Evolutionary conservation across 2,888 invertebrate species (phyloP).

Genomic region (Mesopsocus fuscifrons): DNA sequence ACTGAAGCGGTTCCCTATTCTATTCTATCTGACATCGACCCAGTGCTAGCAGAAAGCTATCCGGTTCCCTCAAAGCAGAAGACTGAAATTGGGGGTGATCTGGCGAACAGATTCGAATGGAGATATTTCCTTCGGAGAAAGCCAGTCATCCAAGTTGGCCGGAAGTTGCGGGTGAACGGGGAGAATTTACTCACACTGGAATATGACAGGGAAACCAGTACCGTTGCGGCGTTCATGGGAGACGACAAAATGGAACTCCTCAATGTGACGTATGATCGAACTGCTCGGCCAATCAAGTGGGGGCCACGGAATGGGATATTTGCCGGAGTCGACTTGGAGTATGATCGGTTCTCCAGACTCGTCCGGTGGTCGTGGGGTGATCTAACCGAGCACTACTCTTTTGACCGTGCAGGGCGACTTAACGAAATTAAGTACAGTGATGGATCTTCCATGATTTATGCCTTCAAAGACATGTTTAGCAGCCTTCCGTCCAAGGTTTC

Average conservation of each 20-base stretch:
- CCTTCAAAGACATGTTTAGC: slow-evolving; percentile 81
- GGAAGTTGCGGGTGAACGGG: slow-evolving; percentile 74
- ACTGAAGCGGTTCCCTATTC: slow-evolving; percentile 85
- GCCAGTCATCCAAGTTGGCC: slow-evolving; percentile 63
- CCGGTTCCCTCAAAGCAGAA: slow-evolving; percentile 81
- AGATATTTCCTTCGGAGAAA: slow-evolving; percentile 74
- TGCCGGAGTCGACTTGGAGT: slow-evolving; percentile 76
- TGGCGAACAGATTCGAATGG: slow-evolving; percentile 91
- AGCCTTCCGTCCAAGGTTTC: slow-evolving; percentile 84
- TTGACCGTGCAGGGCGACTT: slow-evolving; percentile 74
- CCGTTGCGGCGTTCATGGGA: slow-evolving; percentile 60
- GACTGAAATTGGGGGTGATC: slow-evolving; percentile 73
- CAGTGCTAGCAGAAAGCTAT: slow-evolving; percentile 73
- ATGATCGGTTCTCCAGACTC: slow-evolving; percentile 75
- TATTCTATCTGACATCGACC: slow-evolving; percentile 71
- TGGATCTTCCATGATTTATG: slow-evolving; percentile 75
- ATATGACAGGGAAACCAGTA: slow-evolving; percentile 72
- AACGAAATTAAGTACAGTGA: slow-evolving; percentile 82
- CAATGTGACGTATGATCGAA: slow-evolving; percentile 72
- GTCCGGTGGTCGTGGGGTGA: slow-evolving; percentile 89
- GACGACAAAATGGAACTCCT: slow-evolving; percentile 70
- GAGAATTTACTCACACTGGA: slow-evolving; percentile 79
- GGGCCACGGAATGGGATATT: slow-evolving; percentile 67
- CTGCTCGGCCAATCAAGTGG: slow-evolving; percentile 68
- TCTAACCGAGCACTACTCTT: slow-evolving; percentile 73